These are phyloP conservation scores for Brachionus rotundiformis DNA, from an alignment of 1,140 invertebrate species.

Conservation along the genomic window DNA sequence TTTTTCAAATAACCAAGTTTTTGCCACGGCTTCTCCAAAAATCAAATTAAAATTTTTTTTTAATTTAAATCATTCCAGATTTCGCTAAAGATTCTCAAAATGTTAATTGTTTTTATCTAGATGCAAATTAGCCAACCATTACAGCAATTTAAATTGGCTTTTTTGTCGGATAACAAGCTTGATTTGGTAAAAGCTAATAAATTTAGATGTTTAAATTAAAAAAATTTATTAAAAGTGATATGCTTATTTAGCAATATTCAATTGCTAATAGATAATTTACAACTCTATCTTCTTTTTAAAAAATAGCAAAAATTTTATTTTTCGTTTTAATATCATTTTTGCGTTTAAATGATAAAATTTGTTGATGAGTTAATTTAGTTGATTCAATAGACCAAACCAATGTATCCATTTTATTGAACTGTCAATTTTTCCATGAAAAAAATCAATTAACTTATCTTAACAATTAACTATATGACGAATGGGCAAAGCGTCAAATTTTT, in stretches of 20 bases:
- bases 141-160: not conserved
- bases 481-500: not conserved
- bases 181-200: not conserved
- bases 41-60: not conserved
- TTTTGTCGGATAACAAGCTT: not conserved
- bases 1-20: not conserved
- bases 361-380: not conserved
- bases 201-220: not conserved
- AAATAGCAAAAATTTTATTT: not conserved
- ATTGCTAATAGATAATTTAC: not conserved
- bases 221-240: not conserved
- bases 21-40: not conserved
- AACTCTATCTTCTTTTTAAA: not conserved
- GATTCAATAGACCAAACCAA: not conserved
- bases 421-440: not conserved
- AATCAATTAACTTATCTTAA: not conserved
- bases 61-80: not conserved
- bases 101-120: slow-evolving; percentile 10
- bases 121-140: not conserved
- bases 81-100: not conserved
- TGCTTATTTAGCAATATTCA: not conserved
- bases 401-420: not conserved
- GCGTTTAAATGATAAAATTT: not conserved
- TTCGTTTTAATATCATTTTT: no score
- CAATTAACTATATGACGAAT: not conserved